Conservation (phyloP, 2,797 vertebrate genomes). For the Bradypodion ventrale region DNA sequence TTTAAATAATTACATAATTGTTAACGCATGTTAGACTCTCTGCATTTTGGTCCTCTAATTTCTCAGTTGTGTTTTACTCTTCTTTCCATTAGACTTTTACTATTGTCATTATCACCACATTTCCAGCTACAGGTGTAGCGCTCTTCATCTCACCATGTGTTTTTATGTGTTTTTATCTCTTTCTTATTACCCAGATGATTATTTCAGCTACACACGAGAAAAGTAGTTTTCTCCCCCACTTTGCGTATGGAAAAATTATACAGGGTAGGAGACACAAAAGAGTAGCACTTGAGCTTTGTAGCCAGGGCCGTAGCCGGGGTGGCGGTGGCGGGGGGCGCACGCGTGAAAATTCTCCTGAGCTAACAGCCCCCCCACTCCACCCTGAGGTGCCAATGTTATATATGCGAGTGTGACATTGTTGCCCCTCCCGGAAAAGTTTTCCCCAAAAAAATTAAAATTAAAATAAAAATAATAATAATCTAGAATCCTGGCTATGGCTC, state of each 20-base stretch:
- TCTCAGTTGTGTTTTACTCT: not conserved
- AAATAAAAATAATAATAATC: too few relatives aligned
- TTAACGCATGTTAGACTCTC: not conserved
- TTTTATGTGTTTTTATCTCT: constrained; percentile 17
- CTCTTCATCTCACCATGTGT: not conserved
- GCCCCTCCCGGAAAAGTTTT: too few relatives aligned
- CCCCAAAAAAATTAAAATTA: too few relatives aligned
- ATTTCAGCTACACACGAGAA: not conserved
- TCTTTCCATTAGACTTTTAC: not conserved
- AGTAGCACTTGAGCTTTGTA: too few relatives aligned
- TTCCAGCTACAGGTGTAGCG: not conserved
- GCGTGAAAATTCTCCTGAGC: too few relatives aligned
- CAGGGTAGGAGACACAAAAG: not conserved
- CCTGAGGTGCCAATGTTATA: too few relatives aligned
- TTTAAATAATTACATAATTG: not conserved
- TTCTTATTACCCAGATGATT: not conserved
- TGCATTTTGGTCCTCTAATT: not conserved
- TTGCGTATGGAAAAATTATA: not conserved
- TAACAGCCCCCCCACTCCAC: too few relatives aligned
- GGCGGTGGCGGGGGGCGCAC: too few relatives aligned
- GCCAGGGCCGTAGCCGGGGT: too few relatives aligned
- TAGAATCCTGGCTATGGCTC: too few relatives aligned
- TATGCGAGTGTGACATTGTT: too few relatives aligned
- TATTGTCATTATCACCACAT: too few relatives aligned
- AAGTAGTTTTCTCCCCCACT: not conserved